A percentile compares a stretch with the other conserved stretches of the same genome.
Conservation (phyloP, 2,113 vertebrate species). For the Prionailurus viverrinus region DNA sequence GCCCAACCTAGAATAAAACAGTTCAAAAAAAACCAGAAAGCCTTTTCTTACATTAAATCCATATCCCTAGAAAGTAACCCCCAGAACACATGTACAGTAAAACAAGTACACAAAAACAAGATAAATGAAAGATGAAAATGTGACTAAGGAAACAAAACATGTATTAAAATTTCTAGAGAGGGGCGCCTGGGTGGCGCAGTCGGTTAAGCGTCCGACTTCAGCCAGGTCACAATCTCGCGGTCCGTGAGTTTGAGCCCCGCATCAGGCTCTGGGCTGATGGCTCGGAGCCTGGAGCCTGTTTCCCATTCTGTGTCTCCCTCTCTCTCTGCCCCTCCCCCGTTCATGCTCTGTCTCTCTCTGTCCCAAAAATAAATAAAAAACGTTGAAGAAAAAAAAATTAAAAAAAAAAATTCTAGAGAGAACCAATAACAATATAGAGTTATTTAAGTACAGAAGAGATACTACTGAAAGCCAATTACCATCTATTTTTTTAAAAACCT, state of each 20-base stretch:
- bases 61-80: neutral
- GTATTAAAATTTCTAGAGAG: neutral
- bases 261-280: no score
- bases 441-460: neutral
- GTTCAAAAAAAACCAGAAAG: neutral
- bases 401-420: neutral
- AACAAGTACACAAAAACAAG: neutral
- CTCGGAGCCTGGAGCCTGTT: no score
- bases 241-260: no score
- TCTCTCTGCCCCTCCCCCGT: no score
- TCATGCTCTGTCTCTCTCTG: no score
- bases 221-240: no score
- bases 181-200: no score
- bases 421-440: neutral
- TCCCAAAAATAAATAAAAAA: no score
- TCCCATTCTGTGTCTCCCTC: no score
- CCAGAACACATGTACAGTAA: neutral
- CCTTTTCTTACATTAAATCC: neutral
- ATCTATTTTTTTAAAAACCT: neutral
- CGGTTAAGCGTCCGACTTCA: no score
- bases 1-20: neutral
- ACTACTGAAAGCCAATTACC: neutral
- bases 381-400: no score
- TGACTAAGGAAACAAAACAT: neutral
- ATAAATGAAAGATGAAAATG: neutral